Percentiles rank a stretch among this genome's conserved stretches.
Evolutionary conservation across 2,888 invertebrate genomes (phyloP).

Genomic region (Tortrix viridana): DNA sequence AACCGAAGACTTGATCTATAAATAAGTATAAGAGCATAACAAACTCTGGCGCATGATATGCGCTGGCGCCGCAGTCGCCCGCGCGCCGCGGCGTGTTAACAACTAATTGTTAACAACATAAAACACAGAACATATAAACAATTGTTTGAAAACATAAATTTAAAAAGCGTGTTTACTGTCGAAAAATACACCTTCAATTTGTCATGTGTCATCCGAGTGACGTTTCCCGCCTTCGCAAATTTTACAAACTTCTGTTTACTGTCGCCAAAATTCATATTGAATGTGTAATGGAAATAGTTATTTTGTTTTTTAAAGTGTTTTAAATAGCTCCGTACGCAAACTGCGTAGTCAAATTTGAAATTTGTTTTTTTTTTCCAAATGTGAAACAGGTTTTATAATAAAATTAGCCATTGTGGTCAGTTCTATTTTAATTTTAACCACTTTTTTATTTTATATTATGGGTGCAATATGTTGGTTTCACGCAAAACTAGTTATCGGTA

Average conservation of each 20-base stretch:
- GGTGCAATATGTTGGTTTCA: conserved; percentile 78
- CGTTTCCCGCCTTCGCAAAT: conserved; percentile 11
- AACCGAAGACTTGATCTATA: conserved; percentile 38
- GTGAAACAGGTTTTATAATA: too few species aligned
- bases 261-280: conserved; percentile 1
- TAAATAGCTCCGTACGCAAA: too few species aligned
- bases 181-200: conserved; percentile 6
- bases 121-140: conserved; percentile 3
- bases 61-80: conserved; percentile 60
- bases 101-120: conserved; percentile 13
- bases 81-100: conserved; percentile 58
- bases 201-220: conserved; percentile 11
- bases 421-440: conserved; percentile 13
- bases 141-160: conserved; percentile 1
- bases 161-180: background rate
- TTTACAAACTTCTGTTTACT: conserved; percentile 20
- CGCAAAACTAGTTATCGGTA: conserved; percentile 77
- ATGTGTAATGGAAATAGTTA: background rate
- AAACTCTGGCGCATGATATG: conserved; percentile 41
- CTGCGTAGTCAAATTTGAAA: conserved; percentile 10
- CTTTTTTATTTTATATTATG: conserved; percentile 71
- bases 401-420: conserved; percentile 5
- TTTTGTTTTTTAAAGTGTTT: background rate
- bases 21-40: conserved; percentile 41
- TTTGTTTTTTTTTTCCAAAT: conserved; percentile 3